Base-by-base conservation (phyloP, 1,140 invertebrate genomes). In the Antheraea pernyi region DNA sequence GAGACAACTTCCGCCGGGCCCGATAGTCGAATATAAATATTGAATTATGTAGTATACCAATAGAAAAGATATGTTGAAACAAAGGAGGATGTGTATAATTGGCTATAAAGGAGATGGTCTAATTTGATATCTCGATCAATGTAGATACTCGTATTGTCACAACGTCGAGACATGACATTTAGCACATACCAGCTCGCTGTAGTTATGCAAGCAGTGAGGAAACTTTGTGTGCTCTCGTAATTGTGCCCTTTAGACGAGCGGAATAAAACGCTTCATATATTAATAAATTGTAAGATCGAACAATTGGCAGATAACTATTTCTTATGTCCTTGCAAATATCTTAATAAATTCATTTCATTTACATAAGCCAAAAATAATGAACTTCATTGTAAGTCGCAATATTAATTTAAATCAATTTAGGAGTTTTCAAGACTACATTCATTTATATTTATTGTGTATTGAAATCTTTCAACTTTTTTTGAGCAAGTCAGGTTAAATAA, bases 151-250 rank as follows among this genome's bases (percentile, higher is more conserved):
- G 39, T 65, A 69, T 74, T 76, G 68, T 73, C 68, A 72, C 71
- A 73, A 5, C 46, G 73, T 53, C 65, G 42, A 63, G 58, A 60
- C 69, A 74, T 73, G 73, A 80, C 74, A 76, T 78, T 78, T 22
- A 73, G 69, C 77, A 65, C 70, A 71, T 65, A 59, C 10, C 22
- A 76, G 81, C 85, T 89, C 87, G 89, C 87, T 74, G 78, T 78
- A 65, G 48, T 91, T 86, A 84, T 79, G 80, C 73, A 85, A 89
- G 66, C 36, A 67, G 72, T 89, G 86, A 91, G 89, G 86, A 86
- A 84, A 82, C 69, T 78, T 75, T 79, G 72, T 53, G 79, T 70
- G 72, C 79, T 81, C 78, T 79, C 80, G 78, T 82, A 84, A 83
- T 79, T 64, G 71, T 82, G 79, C 67, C 70, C 82, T 83, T 83